A percentile compares a stretch with the other conserved stretches of the same genome.
Conservation (phyloP, 2,113 vertebrate genomes). For the Orycteropus afer region DNA sequence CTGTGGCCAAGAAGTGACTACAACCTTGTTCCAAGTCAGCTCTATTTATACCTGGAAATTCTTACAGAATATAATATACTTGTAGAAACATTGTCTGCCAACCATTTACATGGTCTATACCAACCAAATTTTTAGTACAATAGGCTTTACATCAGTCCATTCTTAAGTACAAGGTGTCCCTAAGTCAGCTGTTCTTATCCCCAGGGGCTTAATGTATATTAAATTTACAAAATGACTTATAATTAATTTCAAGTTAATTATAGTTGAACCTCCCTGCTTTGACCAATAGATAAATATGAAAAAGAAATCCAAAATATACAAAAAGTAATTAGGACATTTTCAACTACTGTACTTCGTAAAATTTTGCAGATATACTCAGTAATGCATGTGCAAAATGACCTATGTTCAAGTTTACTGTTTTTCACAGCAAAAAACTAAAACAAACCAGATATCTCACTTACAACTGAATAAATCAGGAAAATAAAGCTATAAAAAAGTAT, state of each 20-base stretch:
- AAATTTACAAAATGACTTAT: neutral
- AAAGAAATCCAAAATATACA: neutral
- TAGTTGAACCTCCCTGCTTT: neutral
- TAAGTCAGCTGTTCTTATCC: no score
- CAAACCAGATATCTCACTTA: neutral
- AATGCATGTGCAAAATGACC: neutral
- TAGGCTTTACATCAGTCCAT: no score
- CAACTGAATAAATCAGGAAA: neutral
- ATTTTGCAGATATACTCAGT: neutral
- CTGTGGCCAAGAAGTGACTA: no score
- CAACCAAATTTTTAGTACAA: no score
- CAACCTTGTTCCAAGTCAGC: no score
- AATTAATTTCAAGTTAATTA: neutral
- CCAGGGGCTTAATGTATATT: no score
- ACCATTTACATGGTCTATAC: no score
- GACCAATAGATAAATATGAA: neutral
- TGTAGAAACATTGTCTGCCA: no score
- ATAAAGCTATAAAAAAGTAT: neutral
- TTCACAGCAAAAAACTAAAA: conserved; percentile 31
- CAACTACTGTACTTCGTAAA: neutral
- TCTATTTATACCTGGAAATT: no score
- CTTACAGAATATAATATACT: no score
- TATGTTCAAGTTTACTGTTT: neutral
- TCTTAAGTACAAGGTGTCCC: no score
- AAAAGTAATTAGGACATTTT: neutral